Percentiles rank a stretch among this genome's conserved stretches.
phyloP scores from a whole-genome alignment of 2,888 invertebrate genomes.

The Acanthoscelides obtectus region DNA sequence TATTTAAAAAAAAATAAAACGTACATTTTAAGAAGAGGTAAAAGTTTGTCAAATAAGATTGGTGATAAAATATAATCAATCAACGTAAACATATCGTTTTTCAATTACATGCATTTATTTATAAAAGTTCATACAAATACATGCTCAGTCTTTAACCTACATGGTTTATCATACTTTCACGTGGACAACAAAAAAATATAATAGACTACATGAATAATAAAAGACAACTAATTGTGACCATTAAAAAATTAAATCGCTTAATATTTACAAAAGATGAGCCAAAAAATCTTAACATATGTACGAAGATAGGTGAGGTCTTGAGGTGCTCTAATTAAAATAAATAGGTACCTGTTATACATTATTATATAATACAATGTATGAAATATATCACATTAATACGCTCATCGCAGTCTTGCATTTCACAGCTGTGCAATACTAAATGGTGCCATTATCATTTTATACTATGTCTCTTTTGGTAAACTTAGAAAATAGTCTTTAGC shows the following conservation, averaged over 20 bases:
- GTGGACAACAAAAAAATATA: neutral
- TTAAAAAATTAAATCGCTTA: neutral
- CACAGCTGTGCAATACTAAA: neutral
- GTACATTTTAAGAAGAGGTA: too few species aligned
- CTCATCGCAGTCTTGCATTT: neutral
- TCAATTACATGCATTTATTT: neutral
- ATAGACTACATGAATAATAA: neutral
- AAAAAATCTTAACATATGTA: neutral
- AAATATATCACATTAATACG: neutral
- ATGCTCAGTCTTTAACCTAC: neutral
- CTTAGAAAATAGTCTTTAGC: too few species aligned
- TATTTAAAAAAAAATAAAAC: too few species aligned
- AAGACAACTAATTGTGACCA: neutral
- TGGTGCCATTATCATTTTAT: neutral
- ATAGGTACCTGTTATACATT: neutral
- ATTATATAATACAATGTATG: neutral
- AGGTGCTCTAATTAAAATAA: neutral
- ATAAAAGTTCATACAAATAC: neutral
- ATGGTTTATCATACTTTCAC: neutral
- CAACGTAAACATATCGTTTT: neutral
- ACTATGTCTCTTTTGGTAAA: too few species aligned
- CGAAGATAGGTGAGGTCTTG: neutral
- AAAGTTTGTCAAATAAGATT: too few species aligned
- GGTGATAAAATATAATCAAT: neutral
- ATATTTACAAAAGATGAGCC: neutral